Percentiles rank a stretch among this genome's conserved stretches.
Evolutionary conservation across 2,888 invertebrate genomes (phyloP).

Genomic region (Cryptocheilus praepositus): DNA sequence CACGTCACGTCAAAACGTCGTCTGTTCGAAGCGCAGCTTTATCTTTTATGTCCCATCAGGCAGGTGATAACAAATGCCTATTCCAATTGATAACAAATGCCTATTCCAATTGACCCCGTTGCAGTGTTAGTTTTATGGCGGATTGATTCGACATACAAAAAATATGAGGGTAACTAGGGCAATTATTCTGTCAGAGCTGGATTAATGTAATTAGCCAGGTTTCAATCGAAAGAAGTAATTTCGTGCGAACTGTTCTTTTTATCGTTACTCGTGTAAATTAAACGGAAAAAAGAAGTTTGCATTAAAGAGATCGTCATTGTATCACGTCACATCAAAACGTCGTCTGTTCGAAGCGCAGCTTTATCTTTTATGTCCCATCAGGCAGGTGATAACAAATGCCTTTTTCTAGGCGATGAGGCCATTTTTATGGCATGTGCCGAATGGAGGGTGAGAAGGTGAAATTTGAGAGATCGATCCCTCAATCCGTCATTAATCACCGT

Average conservation of each 20-base stretch:
- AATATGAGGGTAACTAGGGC: too few relatives aligned
- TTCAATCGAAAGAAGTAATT: too few relatives aligned
- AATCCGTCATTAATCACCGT: constrained; percentile 53
- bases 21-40: constrained; percentile 8
- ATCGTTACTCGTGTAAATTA: too few relatives aligned
- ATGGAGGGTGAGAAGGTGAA: constrained; percentile 26
- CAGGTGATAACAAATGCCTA: constrained; percentile 34
- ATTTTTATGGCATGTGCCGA: constrained; percentile 12
- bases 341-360: neutral
- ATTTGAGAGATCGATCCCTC: constrained; percentile 32
- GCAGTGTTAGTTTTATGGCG: too few relatives aligned
- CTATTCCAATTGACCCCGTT: constrained; percentile 24
- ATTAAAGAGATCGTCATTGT: too few relatives aligned
- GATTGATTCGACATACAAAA: too few relatives aligned
- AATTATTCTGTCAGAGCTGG: too few relatives aligned
- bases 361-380: constrained; percentile 17
- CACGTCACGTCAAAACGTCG: neutral
- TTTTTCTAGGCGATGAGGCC: constrained; percentile 33
- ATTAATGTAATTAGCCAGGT: too few relatives aligned
- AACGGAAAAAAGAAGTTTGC: too few relatives aligned
- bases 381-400: constrained; percentile 33
- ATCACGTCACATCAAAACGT: neutral
- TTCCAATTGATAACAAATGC: constrained; percentile 40
- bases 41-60: constrained; percentile 14
- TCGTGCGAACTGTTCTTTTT: too few relatives aligned